Evolutionary conservation across 2,113 vertebrate genomes (phyloP).

Genomic region (Nerophis lumbriciformis): DNA sequence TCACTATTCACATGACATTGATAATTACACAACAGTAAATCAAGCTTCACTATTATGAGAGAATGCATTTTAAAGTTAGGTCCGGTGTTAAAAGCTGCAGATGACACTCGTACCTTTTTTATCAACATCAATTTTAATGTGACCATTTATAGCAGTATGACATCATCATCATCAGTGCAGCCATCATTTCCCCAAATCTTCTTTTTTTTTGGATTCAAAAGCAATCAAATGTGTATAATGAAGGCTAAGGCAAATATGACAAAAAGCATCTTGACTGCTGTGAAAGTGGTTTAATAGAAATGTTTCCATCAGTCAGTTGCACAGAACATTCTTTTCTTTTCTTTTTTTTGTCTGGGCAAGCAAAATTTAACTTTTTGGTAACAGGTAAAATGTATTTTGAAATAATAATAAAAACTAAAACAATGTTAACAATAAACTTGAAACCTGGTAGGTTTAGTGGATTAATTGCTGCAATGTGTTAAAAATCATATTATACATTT

Average conservation of each 20-base stretch:
- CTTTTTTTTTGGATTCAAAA: slow-evolving; percentile 42
- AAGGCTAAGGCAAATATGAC: slow-evolving; percentile 72
- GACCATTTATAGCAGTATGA: slow-evolving; percentile 15
- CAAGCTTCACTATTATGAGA: slow-evolving; percentile 41
- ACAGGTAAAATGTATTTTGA: slow-evolving; percentile 6
- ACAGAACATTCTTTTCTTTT: slow-evolving; percentile 58
- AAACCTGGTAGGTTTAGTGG: slow-evolving; percentile 1
- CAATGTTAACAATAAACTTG: slow-evolving; percentile 9
- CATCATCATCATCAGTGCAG: slow-evolving; percentile 17
- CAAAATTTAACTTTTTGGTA: slow-evolving; percentile 25
- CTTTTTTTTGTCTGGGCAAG: slow-evolving; percentile 36
- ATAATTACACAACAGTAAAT: slow-evolving; percentile 59
- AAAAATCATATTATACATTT: slow-evolving; percentile 30
- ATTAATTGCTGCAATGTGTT: slow-evolving; percentile 19
- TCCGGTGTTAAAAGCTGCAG: slow-evolving; percentile 31
- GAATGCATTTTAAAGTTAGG: slow-evolving; percentile 35
- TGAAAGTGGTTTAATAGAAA: slow-evolving; percentile 61
- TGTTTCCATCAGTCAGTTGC: slow-evolving; percentile 54
- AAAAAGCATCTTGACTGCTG: slow-evolving; percentile 54
- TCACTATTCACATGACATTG: slow-evolving; percentile 67
- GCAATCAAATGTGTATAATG: slow-evolving; percentile 47
- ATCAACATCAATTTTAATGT: slow-evolving; percentile 14
- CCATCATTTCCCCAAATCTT: slow-evolving; percentile 28
- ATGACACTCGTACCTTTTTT: slow-evolving; percentile 17
- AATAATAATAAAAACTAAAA: slow-evolving; percentile 13